Conservation (phyloP, 2,797 vertebrate genomes). For the Mallotus villosus region DNA sequence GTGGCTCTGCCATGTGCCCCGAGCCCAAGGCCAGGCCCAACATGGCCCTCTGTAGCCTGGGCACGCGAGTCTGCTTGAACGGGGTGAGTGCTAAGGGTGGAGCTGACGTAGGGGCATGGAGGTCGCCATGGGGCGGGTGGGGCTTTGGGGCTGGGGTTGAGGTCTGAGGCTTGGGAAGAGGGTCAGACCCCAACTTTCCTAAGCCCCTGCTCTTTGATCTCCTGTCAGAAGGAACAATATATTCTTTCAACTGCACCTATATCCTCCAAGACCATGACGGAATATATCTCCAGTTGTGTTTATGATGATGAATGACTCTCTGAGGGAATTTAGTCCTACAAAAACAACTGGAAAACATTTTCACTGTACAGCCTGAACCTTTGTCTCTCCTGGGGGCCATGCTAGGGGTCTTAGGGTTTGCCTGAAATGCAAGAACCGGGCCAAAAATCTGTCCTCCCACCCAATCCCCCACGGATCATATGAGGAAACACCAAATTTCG, state of each 20-base stretch:
- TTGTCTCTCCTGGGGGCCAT: constrained; percentile 23
- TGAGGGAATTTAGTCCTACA: constrained; percentile 32
- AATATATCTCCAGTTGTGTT: constrained; percentile 1
- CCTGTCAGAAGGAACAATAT: not conserved
- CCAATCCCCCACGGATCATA: not conserved
- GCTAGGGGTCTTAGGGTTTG: too few species aligned
- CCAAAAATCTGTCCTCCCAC: not conserved
- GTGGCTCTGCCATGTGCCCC: constrained; percentile 67
- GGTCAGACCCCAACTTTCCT: too few species aligned
- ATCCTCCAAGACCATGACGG: constrained; percentile 14
- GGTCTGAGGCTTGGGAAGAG: constrained; percentile 6
- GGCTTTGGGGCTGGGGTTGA: not conserved
- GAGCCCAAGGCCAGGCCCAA: constrained; percentile 70
- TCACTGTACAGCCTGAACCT: constrained; percentile 23
- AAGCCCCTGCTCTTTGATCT: constrained; percentile 1
- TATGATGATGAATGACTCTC: constrained; percentile 11
- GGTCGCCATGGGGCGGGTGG: not conserved
- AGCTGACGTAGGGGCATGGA: not conserved
- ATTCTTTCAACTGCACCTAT: not conserved
- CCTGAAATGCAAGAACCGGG: not conserved
- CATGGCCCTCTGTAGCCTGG: constrained; percentile 73
- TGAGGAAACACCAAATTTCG: not conserved
- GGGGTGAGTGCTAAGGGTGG: constrained; percentile 69
- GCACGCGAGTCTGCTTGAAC: constrained; percentile 74
- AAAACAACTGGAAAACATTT: not conserved